phyloP scores from a whole-genome alignment of 2,797 vertebrate genomes.

The Betta splendens region DNA sequence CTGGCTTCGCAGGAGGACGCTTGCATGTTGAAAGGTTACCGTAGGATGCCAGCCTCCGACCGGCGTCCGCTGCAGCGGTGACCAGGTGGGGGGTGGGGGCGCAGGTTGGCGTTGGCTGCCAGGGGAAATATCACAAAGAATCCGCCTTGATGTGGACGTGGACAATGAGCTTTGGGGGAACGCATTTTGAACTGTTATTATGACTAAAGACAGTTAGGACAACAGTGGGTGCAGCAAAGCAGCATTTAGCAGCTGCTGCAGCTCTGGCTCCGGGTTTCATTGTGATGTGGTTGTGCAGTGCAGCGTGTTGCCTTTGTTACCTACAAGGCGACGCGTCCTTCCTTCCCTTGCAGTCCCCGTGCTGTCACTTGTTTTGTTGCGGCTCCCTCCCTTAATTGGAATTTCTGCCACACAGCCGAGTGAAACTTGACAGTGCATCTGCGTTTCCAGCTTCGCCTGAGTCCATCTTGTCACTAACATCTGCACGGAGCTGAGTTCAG shows the following conservation, averaged over 20 bases:
- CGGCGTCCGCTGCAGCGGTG: too few species aligned
- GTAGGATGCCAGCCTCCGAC: slow-evolving; percentile 58
- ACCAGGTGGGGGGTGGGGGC: too few species aligned
- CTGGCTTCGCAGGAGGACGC: slow-evolving; percentile 44
- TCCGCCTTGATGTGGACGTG: slow-evolving; percentile 36
- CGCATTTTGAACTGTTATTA: neutral
- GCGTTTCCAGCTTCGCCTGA: slow-evolving; percentile 37
- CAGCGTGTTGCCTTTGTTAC: slow-evolving; percentile 39
- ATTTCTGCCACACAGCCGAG: slow-evolving; percentile 53
- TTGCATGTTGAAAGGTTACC: slow-evolving; percentile 75
- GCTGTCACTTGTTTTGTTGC: slow-evolving; percentile 56
- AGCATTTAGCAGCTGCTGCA: neutral
- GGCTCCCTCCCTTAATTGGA: slow-evolving; percentile 62
- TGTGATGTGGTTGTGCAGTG: neutral
- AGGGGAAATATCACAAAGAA: slow-evolving; percentile 23
- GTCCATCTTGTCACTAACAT: slow-evolving; percentile 53
- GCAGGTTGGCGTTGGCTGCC: slow-evolving; percentile 24
- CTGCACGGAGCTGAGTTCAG: slow-evolving; percentile 26
- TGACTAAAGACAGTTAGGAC: neutral
- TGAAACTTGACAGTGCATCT: slow-evolving; percentile 50
- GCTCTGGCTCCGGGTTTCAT: neutral
- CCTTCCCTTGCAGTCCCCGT: slow-evolving; percentile 20
- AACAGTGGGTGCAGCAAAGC: neutral
- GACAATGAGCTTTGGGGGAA: too few species aligned
- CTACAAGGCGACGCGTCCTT: slow-evolving; percentile 18